phyloP scores from a whole-genome alignment of 1,140 invertebrate species.

The Reticulitermes speratus region DNA sequence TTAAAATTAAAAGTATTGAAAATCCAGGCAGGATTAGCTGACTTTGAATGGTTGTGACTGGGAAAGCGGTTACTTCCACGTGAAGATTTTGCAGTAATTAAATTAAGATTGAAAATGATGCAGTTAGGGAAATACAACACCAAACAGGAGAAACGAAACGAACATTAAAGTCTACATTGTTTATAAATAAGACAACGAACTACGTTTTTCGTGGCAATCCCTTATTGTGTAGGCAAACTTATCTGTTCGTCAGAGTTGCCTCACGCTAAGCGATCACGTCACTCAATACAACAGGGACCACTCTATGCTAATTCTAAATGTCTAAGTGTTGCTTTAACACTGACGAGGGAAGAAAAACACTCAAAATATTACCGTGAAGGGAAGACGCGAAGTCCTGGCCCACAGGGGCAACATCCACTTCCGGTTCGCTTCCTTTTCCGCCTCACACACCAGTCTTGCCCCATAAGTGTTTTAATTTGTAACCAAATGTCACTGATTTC shows the following conservation, averaged over 20 bases:
- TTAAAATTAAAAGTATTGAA: no score
- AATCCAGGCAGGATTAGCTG: no score
- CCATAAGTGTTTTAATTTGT: slow-evolving; percentile 51
- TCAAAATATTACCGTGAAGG: slow-evolving; percentile 50
- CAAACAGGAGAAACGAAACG: background rate
- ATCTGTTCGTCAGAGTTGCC: background rate
- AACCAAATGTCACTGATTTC: background rate
- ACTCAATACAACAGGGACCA: background rate
- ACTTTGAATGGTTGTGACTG: no score
- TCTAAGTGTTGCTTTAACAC: background rate
- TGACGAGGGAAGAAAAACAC: background rate
- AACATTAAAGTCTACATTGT: background rate
- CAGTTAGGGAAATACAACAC: background rate
- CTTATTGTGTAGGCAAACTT: background rate
- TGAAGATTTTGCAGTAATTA: background rate
- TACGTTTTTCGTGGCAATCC: background rate
- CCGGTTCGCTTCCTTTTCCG: slow-evolving; percentile 62
- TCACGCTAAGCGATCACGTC: background rate
- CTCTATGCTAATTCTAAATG: background rate
- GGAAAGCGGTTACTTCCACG: no score
- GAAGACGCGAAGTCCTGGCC: slow-evolving; percentile 58
- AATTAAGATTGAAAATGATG: background rate
- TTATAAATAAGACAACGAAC: background rate
- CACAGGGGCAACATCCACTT: slow-evolving; percentile 55
- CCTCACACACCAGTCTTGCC: slow-evolving; percentile 70